phyloP scores from a whole-genome alignment of 1,140 invertebrate species.

The Dendroctonus ponderosae region DNA sequence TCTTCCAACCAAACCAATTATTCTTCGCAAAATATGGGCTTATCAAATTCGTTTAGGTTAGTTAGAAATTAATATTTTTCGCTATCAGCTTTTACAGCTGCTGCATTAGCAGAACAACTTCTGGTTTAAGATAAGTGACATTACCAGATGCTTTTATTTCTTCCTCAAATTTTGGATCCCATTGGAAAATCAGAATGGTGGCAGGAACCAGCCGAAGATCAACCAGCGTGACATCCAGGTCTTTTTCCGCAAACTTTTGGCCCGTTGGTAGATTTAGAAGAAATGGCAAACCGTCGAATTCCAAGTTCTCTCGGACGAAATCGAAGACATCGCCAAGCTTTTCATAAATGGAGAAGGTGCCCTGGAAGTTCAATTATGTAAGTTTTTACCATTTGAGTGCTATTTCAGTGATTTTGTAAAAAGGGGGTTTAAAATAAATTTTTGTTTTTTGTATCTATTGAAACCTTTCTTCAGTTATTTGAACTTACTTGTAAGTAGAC shows the following conservation, averaged over 20 bases:
- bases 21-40: too few relatives aligned
- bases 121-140: conserved; percentile 68
- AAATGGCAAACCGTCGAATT: conserved; percentile 65
- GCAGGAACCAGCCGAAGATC: conserved; percentile 75
- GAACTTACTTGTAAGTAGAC: conserved; percentile 70
- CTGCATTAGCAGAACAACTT: conserved; percentile 69
- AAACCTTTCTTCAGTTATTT: too few relatives aligned
- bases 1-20: too few relatives aligned
- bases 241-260: conserved; percentile 61
- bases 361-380: conserved; percentile 52
- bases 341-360: conserved; percentile 80
- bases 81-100: conserved; percentile 44
- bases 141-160: conserved; percentile 56
- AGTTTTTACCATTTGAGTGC: too few relatives aligned
- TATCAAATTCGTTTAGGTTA: too few relatives aligned
- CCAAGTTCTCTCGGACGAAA: conserved; percentile 72
- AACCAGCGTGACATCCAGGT: conserved; percentile 63
- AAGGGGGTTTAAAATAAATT: too few relatives aligned
- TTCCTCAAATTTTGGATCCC: conserved; percentile 55
- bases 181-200: conserved; percentile 68
- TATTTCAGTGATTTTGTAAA: too few relatives aligned
- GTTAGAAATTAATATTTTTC: too few relatives aligned
- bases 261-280: conserved; percentile 63
- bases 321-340: conserved; percentile 66
- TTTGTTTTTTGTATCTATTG: too few relatives aligned